Conservation (phyloP, 30 jellyfish, hydroid and myxozoan species). For the Phacellophora camtschatica region DNA sequence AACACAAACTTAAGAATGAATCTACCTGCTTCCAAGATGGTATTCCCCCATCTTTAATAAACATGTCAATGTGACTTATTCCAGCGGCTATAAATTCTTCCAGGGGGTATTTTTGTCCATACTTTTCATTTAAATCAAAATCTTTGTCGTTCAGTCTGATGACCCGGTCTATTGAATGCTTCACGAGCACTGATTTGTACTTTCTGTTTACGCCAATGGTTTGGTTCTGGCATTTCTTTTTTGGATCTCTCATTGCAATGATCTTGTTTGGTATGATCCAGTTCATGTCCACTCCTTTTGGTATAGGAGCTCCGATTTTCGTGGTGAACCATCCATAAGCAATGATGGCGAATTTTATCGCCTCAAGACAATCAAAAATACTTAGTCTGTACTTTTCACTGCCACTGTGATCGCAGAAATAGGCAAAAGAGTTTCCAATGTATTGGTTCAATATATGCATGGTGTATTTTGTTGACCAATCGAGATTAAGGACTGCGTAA, state of each 20-base stretch:
- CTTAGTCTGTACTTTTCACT: conserved; percentile 67
- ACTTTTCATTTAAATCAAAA: conserved; percentile 28
- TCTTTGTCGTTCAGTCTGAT: conserved; percentile 78
- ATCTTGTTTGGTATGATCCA: conserved; percentile 81
- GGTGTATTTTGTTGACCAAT: conserved; percentile 83
- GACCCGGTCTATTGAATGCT: conserved; percentile 42
- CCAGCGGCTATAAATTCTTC: conserved; percentile 52
- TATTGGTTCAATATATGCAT: neutral
- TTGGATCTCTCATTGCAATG: conserved; percentile 93
- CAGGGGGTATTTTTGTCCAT: conserved; percentile 73
- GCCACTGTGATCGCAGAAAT: conserved; percentile 87
- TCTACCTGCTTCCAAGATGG: conserved; percentile 70
- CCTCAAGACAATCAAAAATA: conserved; percentile 74
- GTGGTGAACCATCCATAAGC: conserved; percentile 45
- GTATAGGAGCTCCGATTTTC: neutral
- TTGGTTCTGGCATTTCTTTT: conserved; percentile 7
- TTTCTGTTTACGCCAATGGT: neutral
- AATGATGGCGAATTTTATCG: conserved; percentile 11
- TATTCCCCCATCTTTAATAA: conserved; percentile 74
- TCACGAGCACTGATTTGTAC: conserved; percentile 57
- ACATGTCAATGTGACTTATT: conserved; percentile 64
- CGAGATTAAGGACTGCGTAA: conserved; percentile 69
- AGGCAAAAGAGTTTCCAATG: conserved; percentile 30
- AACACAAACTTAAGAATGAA: conserved; percentile 54
- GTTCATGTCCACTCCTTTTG: conserved; percentile 67